These are phyloP conservation scores for Caenorhabditis sulstoni DNA, from an alignment of 2,888 invertebrate genomes.

Conservation along the genomic window DNA sequence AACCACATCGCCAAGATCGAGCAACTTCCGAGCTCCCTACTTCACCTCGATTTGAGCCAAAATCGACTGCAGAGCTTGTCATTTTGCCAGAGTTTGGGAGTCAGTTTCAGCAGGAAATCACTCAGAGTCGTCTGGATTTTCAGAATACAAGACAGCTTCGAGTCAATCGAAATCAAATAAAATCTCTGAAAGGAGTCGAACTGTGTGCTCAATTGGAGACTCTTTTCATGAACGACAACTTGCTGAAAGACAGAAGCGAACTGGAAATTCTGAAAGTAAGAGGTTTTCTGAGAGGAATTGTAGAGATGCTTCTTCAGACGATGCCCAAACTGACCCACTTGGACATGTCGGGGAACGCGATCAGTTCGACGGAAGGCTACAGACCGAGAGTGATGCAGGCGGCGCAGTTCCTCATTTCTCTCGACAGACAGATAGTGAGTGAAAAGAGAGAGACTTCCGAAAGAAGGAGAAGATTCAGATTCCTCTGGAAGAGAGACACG, in stretches of 20 bases:
- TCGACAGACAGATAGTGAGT: constrained; percentile 45
- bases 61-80: constrained; percentile 61
- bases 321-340: constrained; percentile 69
- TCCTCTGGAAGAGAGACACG: constrained; percentile 47
- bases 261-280: constrained; percentile 41
- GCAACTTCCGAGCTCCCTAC: constrained; percentile 66
- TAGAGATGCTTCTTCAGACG: constrained; percentile 37
- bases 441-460: background rate
- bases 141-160: constrained; percentile 51
- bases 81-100: constrained; percentile 62
- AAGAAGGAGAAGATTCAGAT: too few relatives aligned
- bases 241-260: constrained; percentile 51
- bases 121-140: too few relatives aligned
- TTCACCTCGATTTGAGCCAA: constrained; percentile 63
- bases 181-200: constrained; percentile 72
- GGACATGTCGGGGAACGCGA: constrained; percentile 67
- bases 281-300: background rate
- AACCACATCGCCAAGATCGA: constrained; percentile 73
- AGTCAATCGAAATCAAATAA: constrained; percentile 65
- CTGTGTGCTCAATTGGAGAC: constrained; percentile 59
- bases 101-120: background rate
- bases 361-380: constrained; percentile 64
- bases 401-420: constrained; percentile 42
- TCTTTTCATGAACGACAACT: constrained; percentile 47
- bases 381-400: constrained; percentile 57